Evolutionary conservation across 2,888 invertebrate species (phyloP).

Genomic region (Iselma pallidipennis): DNA sequence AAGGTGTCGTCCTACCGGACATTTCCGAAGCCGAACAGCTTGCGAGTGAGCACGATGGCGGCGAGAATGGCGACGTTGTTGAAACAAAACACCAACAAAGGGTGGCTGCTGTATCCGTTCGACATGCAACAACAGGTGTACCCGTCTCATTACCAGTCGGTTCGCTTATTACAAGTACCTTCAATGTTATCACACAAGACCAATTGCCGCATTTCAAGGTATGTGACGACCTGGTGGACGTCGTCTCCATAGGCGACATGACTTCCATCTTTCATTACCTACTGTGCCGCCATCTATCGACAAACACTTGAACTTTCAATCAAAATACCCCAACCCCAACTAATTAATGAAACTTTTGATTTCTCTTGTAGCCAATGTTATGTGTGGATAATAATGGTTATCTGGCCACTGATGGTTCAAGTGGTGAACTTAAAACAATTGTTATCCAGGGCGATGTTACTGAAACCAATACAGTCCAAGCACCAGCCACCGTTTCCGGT

Average conservation of each 20-base stretch:
- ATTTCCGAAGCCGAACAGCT: constrained; percentile 72
- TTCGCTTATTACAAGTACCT: constrained; percentile 79
- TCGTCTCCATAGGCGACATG: not conserved
- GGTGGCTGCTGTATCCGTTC: constrained; percentile 51
- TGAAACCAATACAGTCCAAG: constrained; percentile 34
- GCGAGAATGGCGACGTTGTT: constrained; percentile 57
- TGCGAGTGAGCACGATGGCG: constrained; percentile 65
- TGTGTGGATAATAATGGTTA: constrained; percentile 87
- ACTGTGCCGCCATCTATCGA: not conserved
- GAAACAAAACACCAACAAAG: constrained; percentile 47
- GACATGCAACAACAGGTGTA: constrained; percentile 53
- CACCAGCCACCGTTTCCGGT: constrained; percentile 42
- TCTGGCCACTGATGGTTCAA: constrained; percentile 69
- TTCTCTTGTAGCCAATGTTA: constrained; percentile 64
- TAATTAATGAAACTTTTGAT: not conserved
- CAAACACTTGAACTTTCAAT: not conserved
- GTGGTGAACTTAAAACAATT: constrained; percentile 74
- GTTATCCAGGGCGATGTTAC: constrained; percentile 66
- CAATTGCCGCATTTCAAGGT: constrained; percentile 78
- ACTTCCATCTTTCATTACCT: not conserved
- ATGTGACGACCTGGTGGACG: not conserved
- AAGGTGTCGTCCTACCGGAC: constrained; percentile 71
- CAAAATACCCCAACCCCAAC: no score
- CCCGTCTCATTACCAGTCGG: constrained; percentile 77
- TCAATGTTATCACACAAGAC: constrained; percentile 85